Evolutionary conservation across 2,888 invertebrate genomes (phyloP).

Genomic region (Eustalomyia histrio): DNA sequence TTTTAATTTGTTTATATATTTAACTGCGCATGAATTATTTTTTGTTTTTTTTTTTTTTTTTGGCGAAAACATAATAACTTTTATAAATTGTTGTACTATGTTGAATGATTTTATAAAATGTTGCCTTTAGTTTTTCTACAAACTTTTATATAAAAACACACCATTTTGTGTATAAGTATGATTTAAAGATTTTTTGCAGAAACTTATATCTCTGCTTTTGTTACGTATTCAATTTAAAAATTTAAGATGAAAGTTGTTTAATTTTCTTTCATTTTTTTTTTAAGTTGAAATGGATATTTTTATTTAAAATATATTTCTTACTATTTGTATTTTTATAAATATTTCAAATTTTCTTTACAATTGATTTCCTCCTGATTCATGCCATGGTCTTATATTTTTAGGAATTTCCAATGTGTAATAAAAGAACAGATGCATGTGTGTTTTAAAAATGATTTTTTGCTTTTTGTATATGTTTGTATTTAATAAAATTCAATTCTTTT

Average conservation of each 20-base stretch:
- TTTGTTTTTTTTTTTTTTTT: neutral
- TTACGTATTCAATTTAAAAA: slow-evolving; percentile 31
- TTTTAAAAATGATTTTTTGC: neutral
- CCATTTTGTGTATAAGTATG: neutral
- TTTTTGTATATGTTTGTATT: neutral
- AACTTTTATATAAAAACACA: slow-evolving; percentile 22
- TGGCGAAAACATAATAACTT: slow-evolving; percentile 3
- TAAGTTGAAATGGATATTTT: neutral
- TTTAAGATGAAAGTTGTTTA: neutral
- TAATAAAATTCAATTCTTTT: slow-evolving; percentile 45
- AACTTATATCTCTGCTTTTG: slow-evolving; percentile 17
- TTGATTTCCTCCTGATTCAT: neutral
- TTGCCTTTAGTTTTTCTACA: slow-evolving; percentile 39
- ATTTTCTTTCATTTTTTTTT: slow-evolving; percentile 4
- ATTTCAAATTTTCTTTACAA: no score
- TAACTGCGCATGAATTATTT: slow-evolving; percentile 35
- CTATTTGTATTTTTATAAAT: neutral
- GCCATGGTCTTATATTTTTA: no score
- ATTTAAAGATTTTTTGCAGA: slow-evolving; percentile 34
- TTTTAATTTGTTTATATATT: neutral
- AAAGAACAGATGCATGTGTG: neutral
- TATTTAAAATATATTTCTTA: neutral
- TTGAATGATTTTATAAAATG: slow-evolving; percentile 46
- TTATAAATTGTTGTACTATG: slow-evolving; percentile 8
- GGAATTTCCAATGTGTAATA: slow-evolving; percentile 38